phyloP scores from a whole-genome alignment of 2,113 vertebrate genomes.

The Crotalus tigris region DNA sequence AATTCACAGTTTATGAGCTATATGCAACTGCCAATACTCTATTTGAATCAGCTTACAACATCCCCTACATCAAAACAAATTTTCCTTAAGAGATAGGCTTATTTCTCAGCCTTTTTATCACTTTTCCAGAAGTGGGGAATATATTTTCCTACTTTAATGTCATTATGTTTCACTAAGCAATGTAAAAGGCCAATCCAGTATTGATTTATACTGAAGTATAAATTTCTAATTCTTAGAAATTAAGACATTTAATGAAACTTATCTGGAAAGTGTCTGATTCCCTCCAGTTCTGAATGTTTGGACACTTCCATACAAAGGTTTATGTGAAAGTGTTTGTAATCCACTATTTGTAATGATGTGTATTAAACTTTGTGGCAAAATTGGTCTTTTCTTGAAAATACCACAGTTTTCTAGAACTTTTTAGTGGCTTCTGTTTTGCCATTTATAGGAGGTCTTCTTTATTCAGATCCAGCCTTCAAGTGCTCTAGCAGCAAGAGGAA shows the following conservation, averaged over 20 bases:
- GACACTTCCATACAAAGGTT: not conserved
- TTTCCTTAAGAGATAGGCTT: not conserved
- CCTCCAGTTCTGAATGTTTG: not conserved
- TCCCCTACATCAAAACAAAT: not conserved
- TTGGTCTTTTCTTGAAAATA: not conserved
- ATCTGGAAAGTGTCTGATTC: not conserved
- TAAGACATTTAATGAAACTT: not conserved
- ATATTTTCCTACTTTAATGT: not conserved
- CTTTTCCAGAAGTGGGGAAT: not conserved
- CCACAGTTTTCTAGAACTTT: not conserved
- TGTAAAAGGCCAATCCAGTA: not conserved
- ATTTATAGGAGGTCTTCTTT: not conserved
- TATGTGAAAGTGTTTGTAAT: not conserved
- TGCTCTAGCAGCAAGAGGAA: not conserved
- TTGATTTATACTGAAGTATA: not conserved
- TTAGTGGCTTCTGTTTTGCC: not conserved
- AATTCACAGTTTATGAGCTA: not conserved
- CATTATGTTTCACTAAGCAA: not conserved
- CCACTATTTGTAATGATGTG: not conserved
- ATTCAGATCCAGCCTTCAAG: not conserved
- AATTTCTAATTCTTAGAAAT: not conserved
- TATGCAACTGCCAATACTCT: not conserved
- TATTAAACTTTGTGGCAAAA: not conserved
- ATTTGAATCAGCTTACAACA: not conserved
- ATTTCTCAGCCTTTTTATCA: not conserved